These are phyloP conservation scores for Channa maculata DNA, from an alignment of 2,113 vertebrate genomes.

Conservation along the genomic window DNA sequence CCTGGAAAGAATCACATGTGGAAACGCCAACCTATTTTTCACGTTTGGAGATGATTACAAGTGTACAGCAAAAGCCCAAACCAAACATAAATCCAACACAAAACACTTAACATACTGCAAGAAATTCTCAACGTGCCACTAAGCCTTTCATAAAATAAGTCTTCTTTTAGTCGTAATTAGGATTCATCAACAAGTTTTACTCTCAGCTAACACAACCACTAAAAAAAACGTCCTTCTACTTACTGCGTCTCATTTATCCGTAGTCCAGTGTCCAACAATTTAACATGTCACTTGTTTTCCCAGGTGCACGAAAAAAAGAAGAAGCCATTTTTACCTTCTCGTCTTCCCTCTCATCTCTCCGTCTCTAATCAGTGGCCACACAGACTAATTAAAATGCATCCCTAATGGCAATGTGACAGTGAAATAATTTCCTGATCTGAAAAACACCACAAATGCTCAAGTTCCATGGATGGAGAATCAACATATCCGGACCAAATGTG, in stretches of 20 bases:
- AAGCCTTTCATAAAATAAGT: conserved; percentile 20
- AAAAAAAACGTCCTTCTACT: background rate
- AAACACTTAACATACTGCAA: conserved; percentile 7
- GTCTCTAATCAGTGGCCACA: conserved; percentile 23
- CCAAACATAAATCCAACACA: conserved; percentile 9
- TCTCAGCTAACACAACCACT: conserved; percentile 4
- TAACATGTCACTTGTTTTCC: conserved; percentile 11
- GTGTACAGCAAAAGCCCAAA: background rate
- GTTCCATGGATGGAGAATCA: conserved; percentile 24
- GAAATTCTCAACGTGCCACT: conserved; percentile 2
- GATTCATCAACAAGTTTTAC: background rate
- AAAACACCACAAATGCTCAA: conserved; percentile 30
- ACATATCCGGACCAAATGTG: conserved; percentile 4
- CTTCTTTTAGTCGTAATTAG: background rate
- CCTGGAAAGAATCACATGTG: conserved; percentile 31
- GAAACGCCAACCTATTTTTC: conserved; percentile 17
- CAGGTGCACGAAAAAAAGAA: background rate
- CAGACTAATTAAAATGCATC: conserved; percentile 58
- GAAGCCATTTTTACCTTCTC: background rate
- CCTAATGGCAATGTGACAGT: conserved; percentile 29
- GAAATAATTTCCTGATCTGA: conserved; percentile 24
- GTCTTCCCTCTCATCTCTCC: background rate
- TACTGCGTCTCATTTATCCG: background rate
- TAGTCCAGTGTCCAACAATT: background rate
- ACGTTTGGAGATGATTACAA: conserved; percentile 36